A percentile compares a stretch with the other conserved stretches of the same genome.
phyloP scores from a whole-genome alignment of 2,888 invertebrate species.

The Rhingia rostrata region DNA sequence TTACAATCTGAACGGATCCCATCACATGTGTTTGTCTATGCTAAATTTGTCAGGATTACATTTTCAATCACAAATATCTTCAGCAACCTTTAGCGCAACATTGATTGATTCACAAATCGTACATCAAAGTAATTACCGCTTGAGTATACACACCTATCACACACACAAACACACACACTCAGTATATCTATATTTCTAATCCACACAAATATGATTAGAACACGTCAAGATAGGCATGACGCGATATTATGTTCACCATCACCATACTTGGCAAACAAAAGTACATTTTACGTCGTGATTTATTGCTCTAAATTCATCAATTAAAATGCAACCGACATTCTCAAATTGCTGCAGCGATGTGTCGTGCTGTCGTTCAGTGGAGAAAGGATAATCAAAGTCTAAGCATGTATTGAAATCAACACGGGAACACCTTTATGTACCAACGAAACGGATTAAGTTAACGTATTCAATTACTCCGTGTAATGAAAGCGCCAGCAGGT shows the following conservation, averaged over 20 bases:
- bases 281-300: slow-evolving; percentile 1
- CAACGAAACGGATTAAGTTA: slow-evolving; percentile 37
- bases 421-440: background rate
- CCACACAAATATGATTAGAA: slow-evolving; percentile 28
- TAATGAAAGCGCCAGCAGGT: slow-evolving; percentile 59
- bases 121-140: slow-evolving; percentile 26
- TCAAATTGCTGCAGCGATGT: slow-evolving; percentile 23
- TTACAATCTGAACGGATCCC: too few relatives aligned
- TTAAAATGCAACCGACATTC: slow-evolving; percentile 61
- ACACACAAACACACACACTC: background rate
- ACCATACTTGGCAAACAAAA: background rate
- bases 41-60: slow-evolving; percentile 36
- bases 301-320: slow-evolving; percentile 58
- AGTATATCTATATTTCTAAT: slow-evolving; percentile 6
- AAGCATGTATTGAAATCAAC: background rate
- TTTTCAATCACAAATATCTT: slow-evolving; percentile 31
- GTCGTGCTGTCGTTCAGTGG: background rate
- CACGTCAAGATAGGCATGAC: background rate
- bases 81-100: slow-evolving; percentile 14
- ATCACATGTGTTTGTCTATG: background rate
- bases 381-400: slow-evolving; percentile 23
- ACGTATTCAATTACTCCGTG: slow-evolving; percentile 57
- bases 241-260: slow-evolving; percentile 1
- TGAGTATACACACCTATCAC: background rate
- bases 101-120: slow-evolving; percentile 41